Evolutionary conservation across 1,140 invertebrate genomes (phyloP).

Genomic region (Lepidurus couesii): DNA sequence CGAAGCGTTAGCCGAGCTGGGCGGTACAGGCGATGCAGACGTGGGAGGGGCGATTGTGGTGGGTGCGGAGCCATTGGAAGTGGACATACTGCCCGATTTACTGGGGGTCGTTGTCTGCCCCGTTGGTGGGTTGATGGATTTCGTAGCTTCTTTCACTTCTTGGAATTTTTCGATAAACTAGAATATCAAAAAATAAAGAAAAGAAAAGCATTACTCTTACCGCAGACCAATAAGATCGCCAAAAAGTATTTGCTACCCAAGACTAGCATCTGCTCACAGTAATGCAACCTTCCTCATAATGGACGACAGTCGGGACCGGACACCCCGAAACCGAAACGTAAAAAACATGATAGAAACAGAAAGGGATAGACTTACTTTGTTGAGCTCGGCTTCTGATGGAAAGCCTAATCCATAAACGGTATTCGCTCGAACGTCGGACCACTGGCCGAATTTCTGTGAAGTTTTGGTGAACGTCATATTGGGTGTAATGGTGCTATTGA

Average conservation of each 20-base stretch:
- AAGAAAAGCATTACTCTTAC: too few species aligned
- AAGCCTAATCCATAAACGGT: constrained; percentile 97
- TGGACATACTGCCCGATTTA: constrained; percentile 34
- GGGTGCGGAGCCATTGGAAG: constrained; percentile 50
- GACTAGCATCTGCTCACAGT: neutral
- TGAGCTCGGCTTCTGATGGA: constrained; percentile 86
- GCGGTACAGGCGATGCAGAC: constrained; percentile 52
- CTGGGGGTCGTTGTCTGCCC: neutral
- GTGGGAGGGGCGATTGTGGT: constrained; percentile 45
- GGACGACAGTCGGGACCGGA: neutral
- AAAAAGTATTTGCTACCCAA: too few species aligned
- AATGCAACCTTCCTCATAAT: neutral
- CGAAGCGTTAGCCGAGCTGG: constrained; percentile 76
- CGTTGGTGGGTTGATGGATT: constrained; percentile 37
- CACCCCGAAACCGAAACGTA: neutral
- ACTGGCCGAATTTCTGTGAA: constrained; percentile 98
- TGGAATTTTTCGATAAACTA: constrained; percentile 99
- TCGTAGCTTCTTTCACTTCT: constrained; percentile 91
- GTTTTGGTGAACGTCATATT: constrained; percentile 99
- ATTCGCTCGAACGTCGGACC: constrained; percentile 94
- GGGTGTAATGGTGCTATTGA: constrained; percentile 95
- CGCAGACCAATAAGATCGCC: too few species aligned
- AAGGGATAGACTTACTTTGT: constrained; percentile 60
- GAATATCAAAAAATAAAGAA: neutral
- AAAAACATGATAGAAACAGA: neutral